A percentile compares a stretch with the other conserved stretches of the same genome.
These are phyloP conservation scores for Eleutherodactylus coqui DNA, from an alignment of 2,797 vertebrate genomes.

Conservation along the genomic window DNA sequence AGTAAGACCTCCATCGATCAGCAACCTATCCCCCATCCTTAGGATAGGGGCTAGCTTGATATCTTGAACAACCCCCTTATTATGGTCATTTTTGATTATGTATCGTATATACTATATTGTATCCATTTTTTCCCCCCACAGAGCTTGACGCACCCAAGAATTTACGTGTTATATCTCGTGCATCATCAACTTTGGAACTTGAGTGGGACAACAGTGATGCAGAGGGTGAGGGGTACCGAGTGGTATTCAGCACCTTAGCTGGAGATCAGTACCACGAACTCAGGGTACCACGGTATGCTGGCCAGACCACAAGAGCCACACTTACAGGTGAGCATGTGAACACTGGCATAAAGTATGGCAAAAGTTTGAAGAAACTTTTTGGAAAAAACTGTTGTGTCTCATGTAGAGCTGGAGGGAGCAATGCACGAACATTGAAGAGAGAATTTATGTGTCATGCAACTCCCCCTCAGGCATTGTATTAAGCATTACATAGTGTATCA, in stretches of 20 bases:
- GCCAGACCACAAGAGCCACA: constrained; percentile 83
- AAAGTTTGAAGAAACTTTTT: not conserved
- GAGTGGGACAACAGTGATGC: constrained; percentile 99
- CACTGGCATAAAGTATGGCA: not conserved
- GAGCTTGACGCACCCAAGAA: constrained; percentile 99
- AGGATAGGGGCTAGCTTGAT: no score
- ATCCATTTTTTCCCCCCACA: constrained; percentile 71
- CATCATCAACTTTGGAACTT: constrained; percentile 85
- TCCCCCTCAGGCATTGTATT: not conserved
- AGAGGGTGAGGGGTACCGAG: constrained; percentile 87
- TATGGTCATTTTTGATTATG: no score
- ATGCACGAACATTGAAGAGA: not conserved
- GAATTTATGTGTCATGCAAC: not conserved
- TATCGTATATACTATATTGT: not conserved
- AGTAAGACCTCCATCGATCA: no score
- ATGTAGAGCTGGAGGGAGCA: not conserved
- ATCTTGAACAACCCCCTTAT: no score
- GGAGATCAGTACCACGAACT: constrained; percentile 95
- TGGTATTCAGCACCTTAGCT: constrained; percentile 95
- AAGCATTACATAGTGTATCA: not conserved
- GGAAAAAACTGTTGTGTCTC: not conserved
- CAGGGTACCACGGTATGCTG: constrained; percentile 80
- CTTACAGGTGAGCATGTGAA: constrained; percentile 79
- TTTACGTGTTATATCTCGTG: constrained; percentile 84
- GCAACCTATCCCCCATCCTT: no score